A percentile compares a stretch with the other conserved stretches of the same genome.
phyloP scores from a whole-genome alignment of 2,888 invertebrate species.

The Clivina fossor region DNA sequence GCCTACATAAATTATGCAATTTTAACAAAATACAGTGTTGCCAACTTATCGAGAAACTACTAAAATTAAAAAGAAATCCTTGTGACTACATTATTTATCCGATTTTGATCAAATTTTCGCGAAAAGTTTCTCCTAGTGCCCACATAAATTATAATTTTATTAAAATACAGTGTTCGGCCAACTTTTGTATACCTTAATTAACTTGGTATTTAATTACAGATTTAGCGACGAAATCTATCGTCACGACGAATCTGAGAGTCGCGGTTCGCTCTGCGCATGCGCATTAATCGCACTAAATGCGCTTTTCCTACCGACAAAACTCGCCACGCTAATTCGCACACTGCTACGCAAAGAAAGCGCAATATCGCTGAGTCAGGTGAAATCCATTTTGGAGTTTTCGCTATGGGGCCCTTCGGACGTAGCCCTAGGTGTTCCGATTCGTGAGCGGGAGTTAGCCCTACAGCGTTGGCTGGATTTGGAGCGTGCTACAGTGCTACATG shows the following conservation, averaged over 20 bases:
- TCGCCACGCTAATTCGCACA: slow-evolving; percentile 68
- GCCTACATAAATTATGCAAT: too few species aligned
- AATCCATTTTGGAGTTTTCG: slow-evolving; percentile 82
- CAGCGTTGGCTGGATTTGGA: slow-evolving; percentile 88
- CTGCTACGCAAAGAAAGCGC: slow-evolving; percentile 68
- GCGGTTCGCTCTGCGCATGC: slow-evolving; percentile 76
- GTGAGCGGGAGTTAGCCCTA: slow-evolving; percentile 73
- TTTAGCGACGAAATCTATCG: slow-evolving; percentile 66
- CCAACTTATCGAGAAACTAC: too few species aligned
- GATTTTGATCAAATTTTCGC: too few species aligned
- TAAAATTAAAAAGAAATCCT: too few species aligned
- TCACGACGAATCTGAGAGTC: slow-evolving; percentile 61
- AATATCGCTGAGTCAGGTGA: slow-evolving; percentile 72
- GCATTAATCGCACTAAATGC: slow-evolving; percentile 69
- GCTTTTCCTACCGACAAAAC: slow-evolving; percentile 67
- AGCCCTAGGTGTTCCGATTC: slow-evolving; percentile 66
- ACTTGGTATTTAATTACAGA: slow-evolving; percentile 53
- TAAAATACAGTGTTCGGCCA: too few species aligned
- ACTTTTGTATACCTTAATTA: too few species aligned
- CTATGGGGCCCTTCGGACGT: slow-evolving; percentile 87
- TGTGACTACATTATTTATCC: too few species aligned
- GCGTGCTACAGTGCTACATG: slow-evolving; percentile 80
- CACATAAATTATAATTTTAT: too few species aligned
- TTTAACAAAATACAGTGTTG: too few species aligned
- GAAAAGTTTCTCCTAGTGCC: too few species aligned